A percentile compares a stretch with the other conserved stretches of the same genome.
Evolutionary conservation across 2,888 invertebrate species (phyloP).

Genomic region (Phoenoteleia sp.): DNA sequence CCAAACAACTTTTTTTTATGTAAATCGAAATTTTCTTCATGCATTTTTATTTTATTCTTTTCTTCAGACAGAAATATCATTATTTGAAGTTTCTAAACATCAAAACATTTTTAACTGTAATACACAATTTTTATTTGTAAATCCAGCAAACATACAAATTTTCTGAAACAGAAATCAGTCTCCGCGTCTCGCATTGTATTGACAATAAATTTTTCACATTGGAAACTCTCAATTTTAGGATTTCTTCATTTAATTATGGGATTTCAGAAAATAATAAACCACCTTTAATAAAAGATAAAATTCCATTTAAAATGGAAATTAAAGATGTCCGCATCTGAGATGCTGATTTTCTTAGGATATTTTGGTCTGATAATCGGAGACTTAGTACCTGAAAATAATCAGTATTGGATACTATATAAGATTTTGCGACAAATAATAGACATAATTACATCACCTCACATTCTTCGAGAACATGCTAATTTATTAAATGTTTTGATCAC

Average conservation of each 20-base stretch:
- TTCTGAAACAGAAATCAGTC: too few relatives aligned
- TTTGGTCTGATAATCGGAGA: constrained; percentile 42
- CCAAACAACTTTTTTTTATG: too few relatives aligned
- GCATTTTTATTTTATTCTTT: too few relatives aligned
- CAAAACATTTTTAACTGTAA: too few relatives aligned
- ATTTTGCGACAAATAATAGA: constrained; percentile 31
- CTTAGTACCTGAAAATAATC: background rate
- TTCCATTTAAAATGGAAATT: constrained; percentile 9
- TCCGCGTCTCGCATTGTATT: too few relatives aligned
- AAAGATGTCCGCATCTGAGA: constrained; percentile 34
- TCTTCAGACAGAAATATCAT: too few relatives aligned
- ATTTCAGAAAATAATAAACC: background rate
- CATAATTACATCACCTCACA: constrained; percentile 19
- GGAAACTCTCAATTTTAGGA: background rate
- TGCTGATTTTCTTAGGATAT: constrained; percentile 20
- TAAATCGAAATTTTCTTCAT: too few relatives aligned
- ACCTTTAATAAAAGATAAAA: background rate
- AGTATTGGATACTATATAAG: constrained; percentile 27
- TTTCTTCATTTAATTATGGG: constrained; percentile 8
- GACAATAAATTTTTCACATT: too few relatives aligned
- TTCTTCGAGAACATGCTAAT: background rate
- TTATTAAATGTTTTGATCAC: constrained; percentile 3
- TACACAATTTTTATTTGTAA: too few relatives aligned
- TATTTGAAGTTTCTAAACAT: too few relatives aligned
- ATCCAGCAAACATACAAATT: too few relatives aligned